Conservation (phyloP, 2,113 vertebrate species). For the Peromyscus polionotus region DNA sequence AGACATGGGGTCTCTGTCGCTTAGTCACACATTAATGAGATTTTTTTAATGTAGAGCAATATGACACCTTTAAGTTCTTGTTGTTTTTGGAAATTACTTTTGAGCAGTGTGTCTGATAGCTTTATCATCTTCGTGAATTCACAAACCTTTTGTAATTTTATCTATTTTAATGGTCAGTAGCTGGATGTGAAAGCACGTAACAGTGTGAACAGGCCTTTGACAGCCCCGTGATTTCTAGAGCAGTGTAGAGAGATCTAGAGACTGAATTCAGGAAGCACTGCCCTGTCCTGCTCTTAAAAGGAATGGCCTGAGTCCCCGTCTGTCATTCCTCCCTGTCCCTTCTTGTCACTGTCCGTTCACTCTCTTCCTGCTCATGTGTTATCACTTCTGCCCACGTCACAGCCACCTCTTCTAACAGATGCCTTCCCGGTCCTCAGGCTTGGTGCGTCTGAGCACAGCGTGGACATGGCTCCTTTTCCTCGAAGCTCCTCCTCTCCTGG, state of each 20-base stretch:
- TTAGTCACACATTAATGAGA: background rate
- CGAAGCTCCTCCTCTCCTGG: background rate
- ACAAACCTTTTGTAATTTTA: background rate
- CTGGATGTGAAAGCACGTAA: background rate
- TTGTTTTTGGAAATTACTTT: background rate
- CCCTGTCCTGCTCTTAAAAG: background rate
- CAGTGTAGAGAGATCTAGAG: background rate
- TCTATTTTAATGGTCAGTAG: background rate
- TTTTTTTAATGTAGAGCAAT: background rate
- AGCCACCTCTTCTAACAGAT: background rate
- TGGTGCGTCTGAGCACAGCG: background rate
- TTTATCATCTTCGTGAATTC: conserved; percentile 21
- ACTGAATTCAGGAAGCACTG: background rate
- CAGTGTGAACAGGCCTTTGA: background rate
- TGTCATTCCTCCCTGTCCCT: background rate
- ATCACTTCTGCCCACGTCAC: background rate
- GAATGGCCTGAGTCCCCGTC: background rate
- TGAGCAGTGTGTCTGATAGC: background rate
- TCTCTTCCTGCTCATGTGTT: background rate
- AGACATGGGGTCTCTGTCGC: background rate
- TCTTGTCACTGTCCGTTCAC: too few relatives aligned
- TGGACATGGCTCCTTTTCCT: background rate
- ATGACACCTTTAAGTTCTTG: background rate
- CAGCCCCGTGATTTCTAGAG: background rate
- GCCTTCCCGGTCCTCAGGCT: background rate